Conservation (phyloP, 2,797 vertebrate species). For the Scleropages formosus region DNA sequence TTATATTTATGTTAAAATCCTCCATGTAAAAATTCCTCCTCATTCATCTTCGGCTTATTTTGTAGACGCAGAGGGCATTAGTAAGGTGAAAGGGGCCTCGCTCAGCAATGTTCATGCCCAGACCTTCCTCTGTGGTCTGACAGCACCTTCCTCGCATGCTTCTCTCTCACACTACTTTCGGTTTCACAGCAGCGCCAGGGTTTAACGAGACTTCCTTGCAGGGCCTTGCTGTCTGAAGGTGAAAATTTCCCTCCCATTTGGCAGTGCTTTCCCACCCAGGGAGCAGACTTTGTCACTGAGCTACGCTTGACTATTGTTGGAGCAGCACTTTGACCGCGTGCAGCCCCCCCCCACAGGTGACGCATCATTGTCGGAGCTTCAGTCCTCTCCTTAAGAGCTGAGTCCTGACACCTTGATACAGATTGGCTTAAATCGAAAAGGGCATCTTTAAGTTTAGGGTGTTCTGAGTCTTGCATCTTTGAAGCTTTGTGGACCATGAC, state of each 20-base stretch:
- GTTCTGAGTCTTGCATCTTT: not conserved
- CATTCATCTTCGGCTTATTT: not conserved
- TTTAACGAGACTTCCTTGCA: not conserved
- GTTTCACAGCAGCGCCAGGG: not conserved
- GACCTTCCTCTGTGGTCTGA: not conserved
- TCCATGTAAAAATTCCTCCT: too few species aligned
- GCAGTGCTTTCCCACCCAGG: not conserved
- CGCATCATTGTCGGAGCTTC: not conserved
- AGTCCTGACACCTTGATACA: not conserved
- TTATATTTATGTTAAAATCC: not conserved
- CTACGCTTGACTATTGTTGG: conserved; percentile 6
- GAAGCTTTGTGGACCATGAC: not conserved
- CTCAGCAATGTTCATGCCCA: not conserved
- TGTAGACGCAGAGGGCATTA: too few species aligned
- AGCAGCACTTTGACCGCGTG: conserved; percentile 15
- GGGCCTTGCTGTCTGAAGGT: not conserved
- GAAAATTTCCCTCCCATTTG: not conserved
- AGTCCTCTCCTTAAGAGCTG: not conserved
- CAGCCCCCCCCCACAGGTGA: not conserved
- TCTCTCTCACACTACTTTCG: not conserved
- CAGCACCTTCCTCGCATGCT: too few species aligned
- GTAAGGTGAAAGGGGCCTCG: too few species aligned
- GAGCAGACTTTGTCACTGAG: conserved; percentile 19
- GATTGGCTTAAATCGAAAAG: not conserved
- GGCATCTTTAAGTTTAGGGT: not conserved